Evolutionary conservation across 2,888 invertebrate species (phyloP), one percentile per base, ranked within the genome.

Genomic region (Baccha elongata): DNA sequence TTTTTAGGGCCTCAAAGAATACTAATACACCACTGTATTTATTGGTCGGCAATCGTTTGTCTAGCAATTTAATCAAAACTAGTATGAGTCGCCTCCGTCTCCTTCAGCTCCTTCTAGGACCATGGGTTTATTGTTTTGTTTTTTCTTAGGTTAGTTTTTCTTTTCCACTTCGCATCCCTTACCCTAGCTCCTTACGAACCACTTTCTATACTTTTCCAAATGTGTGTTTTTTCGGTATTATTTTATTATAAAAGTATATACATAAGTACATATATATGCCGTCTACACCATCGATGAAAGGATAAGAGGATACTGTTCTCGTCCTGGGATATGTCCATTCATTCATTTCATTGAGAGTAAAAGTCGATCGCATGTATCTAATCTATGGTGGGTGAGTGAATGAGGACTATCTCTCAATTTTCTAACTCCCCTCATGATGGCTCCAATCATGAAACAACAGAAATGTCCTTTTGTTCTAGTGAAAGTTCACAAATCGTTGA

Each of bases 401-500:
- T 32, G 11, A 15, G 15, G 52, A 40, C 48, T 71, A 79, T 73
- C 50, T 64, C 53, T 69, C 62, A 76, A 76, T 79, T 68, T 48
- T 46, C 29, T 15, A 23, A 17, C 17, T 52, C 3, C 32, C 8
- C 37, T 68, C 26, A 32, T 60, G 15, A n/a, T 67, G 72, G 55
- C 29, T 40, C 40, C 40, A 21, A 37, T 37, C 7, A 72, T 29
- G 52, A 32, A 55, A 40, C 21, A 23, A 55, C 37, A 55, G 10
- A 55, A 40, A 62, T 48, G 32, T 53, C 58, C 60, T 48, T 44
- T 60, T 53, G 10, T 64, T 55, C 19, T 37, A 64, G 42, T 44
- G 50, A 71, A 81, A 75, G 75, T 81, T 75, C 75, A 71, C 71
- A 81, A 81, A 75, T 81, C 69, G 75, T 75, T 75, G 50, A 71